Evolutionary conservation across 2,113 vertebrate genomes (phyloP), one percentile per base, ranked within the genome.

Genomic region (Colistium nudipinnis): DNA sequence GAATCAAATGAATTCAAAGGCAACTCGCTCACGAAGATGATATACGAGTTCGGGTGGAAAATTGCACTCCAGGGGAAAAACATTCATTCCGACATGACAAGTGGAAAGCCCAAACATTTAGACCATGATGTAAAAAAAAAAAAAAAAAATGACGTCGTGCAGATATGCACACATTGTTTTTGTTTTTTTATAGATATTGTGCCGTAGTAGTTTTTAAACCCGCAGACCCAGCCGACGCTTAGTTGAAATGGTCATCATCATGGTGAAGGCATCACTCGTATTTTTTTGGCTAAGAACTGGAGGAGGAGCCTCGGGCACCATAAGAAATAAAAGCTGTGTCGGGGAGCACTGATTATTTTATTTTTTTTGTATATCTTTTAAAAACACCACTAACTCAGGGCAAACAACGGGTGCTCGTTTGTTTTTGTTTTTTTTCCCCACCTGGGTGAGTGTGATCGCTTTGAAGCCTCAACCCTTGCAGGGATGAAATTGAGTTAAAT

Each of bases 291-390:
- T 52, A 3, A 4, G 10, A 28, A 6, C 3, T 19, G 28, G 12
- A 47, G 13, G 14, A 12, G 14, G 4, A 51, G 11, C 72, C 54
- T 74, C 59, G 39, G 24, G 10, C 35, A 43, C 52, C 8, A 27
- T 3, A 2, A 3, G n/a, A 55, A 80, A 82, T 69, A 16, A 53
- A 73, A 70, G 22, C 13, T 35, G 6, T 20, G 12, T 30, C 22
- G 57, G 62, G 49, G 30, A 13, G 51, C 13, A 69, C 47, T 43
- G 17, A 45, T 69, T 66, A 52, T 19, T 64, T 54, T 51, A 45
- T 69, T 66, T 56, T 19, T 64, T 54, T 51, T 36, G 17, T 41
- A 25, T 54, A 19, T 51, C 11, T 12, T 1, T 5, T 25, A 1
- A 17, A 30, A 54, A 48, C 25, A 38, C 10, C 35, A 51, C 41